Evolutionary conservation across 2,113 vertebrate species (phyloP).

Genomic region (Ophthalmolycus amberensis): DNA sequence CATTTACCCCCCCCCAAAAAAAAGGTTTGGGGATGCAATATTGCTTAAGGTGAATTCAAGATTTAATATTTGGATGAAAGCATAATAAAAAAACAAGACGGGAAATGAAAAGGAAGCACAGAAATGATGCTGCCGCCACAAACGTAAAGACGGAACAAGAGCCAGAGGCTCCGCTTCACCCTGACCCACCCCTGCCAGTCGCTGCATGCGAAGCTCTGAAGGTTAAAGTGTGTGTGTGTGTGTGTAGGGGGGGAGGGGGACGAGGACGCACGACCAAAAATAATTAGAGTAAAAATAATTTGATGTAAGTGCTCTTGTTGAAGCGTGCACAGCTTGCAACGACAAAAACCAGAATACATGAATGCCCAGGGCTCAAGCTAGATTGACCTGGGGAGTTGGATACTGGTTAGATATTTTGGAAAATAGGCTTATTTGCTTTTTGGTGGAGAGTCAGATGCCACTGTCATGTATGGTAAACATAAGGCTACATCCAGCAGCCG

Average conservation of each 20-base stretch:
- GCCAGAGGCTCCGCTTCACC: constrained; percentile 67
- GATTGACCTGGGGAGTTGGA: constrained; percentile 9
- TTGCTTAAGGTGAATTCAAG: constrained; percentile 17
- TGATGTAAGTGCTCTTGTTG: constrained; percentile 67
- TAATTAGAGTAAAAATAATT: constrained; percentile 83
- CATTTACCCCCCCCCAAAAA: not conserved
- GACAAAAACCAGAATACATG: constrained; percentile 49
- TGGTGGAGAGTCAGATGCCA: not conserved
- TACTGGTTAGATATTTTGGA: not conserved
- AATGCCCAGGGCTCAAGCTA: constrained; percentile 34
- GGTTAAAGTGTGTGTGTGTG: constrained; percentile 54
- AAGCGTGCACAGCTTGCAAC: constrained; percentile 57
- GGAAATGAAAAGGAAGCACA: constrained; percentile 45
- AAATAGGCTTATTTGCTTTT: not conserved
- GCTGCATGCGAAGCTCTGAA: constrained; percentile 61
- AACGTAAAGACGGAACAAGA: constrained; percentile 61
- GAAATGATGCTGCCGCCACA: constrained; percentile 48
- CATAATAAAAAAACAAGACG: constrained; percentile 2
- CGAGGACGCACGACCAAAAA: constrained; percentile 54
- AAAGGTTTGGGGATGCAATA: not conserved
- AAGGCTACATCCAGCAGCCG: not conserved
- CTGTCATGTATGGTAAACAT: not conserved
- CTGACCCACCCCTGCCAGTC: constrained; percentile 56
- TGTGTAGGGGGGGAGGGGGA: constrained; percentile 11
- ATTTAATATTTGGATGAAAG: constrained; percentile 18